phyloP scores from a whole-genome alignment of 1,140 invertebrate species.

The Chironomus striatipennis region DNA sequence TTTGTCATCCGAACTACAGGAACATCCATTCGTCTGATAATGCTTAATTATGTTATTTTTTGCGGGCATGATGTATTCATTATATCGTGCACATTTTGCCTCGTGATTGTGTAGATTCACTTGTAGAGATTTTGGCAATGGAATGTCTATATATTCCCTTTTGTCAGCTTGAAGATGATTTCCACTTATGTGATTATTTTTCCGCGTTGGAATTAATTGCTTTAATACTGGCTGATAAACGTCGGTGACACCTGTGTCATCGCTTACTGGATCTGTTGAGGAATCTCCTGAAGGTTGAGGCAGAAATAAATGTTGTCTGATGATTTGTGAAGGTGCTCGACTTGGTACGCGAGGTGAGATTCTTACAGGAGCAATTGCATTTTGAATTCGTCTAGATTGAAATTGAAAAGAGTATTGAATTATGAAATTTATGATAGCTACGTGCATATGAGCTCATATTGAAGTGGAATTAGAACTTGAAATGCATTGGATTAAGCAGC shows the following conservation, averaged over 20 bases:
- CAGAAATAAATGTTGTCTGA: neutral
- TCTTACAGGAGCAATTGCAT: slow-evolving; percentile 2
- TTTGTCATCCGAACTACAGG: neutral
- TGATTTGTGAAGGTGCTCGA: neutral
- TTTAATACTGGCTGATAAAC: neutral
- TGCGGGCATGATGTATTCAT: neutral
- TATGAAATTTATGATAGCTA: neutral
- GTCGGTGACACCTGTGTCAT: neutral
- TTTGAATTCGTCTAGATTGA: slow-evolving; percentile 8
- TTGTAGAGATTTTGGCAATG: slow-evolving; percentile 36
- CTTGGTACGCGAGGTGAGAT: neutral
- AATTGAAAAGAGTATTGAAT: neutral
- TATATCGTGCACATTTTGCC: neutral
- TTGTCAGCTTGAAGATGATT: slow-evolving; percentile 18
- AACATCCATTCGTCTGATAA: neutral
- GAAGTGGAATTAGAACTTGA: too few relatives aligned
- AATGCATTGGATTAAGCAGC: too few relatives aligned
- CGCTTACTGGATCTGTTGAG: slow-evolving; percentile 1
- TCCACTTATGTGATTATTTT: slow-evolving; percentile 14
- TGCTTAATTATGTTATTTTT: slow-evolving; percentile 17
- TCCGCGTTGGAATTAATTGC: slow-evolving; percentile 1
- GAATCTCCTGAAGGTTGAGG: neutral
- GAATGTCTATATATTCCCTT: slow-evolving; percentile 40
- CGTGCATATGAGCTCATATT: neutral
- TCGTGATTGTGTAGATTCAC: slow-evolving; percentile 3